Conservation (phyloP, 2,113 vertebrate species). For the Toxotes chatareus region DNA sequence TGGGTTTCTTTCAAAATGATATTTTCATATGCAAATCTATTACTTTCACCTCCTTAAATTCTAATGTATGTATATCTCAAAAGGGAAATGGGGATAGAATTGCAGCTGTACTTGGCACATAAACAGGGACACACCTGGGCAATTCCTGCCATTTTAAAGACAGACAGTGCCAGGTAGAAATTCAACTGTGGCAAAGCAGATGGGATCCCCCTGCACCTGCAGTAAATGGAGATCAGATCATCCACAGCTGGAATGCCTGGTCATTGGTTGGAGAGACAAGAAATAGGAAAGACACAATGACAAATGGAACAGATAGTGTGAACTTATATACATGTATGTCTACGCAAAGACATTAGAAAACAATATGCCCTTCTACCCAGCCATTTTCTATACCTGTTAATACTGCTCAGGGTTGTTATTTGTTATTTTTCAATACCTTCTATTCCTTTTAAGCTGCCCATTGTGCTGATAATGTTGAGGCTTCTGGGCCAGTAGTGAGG, state of each 20-base stretch:
- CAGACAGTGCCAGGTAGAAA: constrained; percentile 91
- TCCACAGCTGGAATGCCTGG: constrained; percentile 86
- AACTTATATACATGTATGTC: background rate
- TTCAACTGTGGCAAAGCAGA: constrained; percentile 83
- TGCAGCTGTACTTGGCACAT: too few relatives aligned
- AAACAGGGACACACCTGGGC: constrained; percentile 84
- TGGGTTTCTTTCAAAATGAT: background rate
- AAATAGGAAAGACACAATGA: background rate
- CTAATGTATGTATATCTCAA: background rate
- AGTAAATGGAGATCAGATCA: constrained; percentile 89
- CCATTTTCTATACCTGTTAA: background rate
- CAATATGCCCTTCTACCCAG: background rate
- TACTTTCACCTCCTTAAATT: too few relatives aligned
- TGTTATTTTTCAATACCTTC: constrained; percentile 65
- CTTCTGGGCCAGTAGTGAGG: constrained; percentile 85
- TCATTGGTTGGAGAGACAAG: background rate
- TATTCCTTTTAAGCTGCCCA: constrained; percentile 76
- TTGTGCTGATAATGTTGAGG: constrained; percentile 51
- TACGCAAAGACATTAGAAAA: background rate
- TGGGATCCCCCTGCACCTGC: constrained; percentile 80
- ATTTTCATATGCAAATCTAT: background rate
- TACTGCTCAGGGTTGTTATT: background rate
- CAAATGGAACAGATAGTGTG: background rate
- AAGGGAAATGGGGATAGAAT: too few relatives aligned
- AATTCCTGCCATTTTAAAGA: constrained; percentile 93